Evolutionary conservation across 2,797 vertebrate species (phyloP), one percentile per base, ranked within the genome.

Genomic region (Melanotaenia maccullochi): DNA sequence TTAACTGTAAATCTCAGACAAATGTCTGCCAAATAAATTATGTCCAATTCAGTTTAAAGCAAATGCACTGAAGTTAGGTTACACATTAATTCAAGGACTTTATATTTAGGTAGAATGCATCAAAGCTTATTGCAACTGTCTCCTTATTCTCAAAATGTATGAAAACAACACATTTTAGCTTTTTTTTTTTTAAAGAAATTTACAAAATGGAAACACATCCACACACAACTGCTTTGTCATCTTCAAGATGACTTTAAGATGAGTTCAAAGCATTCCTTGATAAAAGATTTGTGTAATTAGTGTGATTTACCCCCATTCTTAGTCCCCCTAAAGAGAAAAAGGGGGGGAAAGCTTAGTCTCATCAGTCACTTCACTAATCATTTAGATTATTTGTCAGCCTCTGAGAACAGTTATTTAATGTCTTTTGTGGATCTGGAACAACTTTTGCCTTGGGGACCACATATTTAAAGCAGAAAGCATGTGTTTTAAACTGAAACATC

Each of bases 341-440:
- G n/a, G 24, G 59, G 59, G 22, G 11, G 22, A 13, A 51, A 14
- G 38, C 20, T 30, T 28, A 14, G 36, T 12, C 35, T 12, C 49
- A 42, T 55, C 12, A 57, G 14, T 67, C 33, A 35, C 25, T 36
- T 66, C 2, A 18, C 12, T 38, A 18, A 60, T 47, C 9, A 63
- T 57, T 42, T 44, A 8, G n/a, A 14, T 51, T 52, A 38, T 30
- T 64, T 30, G 22, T 63, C 32, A 66, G 25, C n/a, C 60, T 62
- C 36, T 64, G 18, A 65, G 65, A 75, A 54, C 68, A 60, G 24
- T 62, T 62, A 24, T 56, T 11, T 42, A 44, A 62, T 64, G 42
- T 56, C 6, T 33, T 22, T 4, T 51, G 24, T 60, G 33, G 16
- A 64, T 77, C 58, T 54, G 22, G 44, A 73, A n/a, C 20, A 71